Evolutionary conservation across 2,113 vertebrate genomes (phyloP).

Genomic region (Sinocyclocheilus rhinocerous): DNA sequence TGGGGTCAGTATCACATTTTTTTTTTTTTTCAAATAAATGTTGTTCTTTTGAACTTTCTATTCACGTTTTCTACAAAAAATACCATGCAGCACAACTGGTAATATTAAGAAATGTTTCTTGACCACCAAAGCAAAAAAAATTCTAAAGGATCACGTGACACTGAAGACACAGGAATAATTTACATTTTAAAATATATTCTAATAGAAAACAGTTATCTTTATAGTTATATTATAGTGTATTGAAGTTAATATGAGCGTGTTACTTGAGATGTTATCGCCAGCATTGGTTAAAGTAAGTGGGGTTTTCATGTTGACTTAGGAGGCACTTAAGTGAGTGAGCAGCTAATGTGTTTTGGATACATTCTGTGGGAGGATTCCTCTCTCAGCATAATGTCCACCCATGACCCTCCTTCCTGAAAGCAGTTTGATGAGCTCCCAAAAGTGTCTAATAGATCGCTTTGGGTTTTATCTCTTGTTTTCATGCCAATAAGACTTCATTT

Average conservation of each 20-base stretch:
- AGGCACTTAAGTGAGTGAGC: constrained; percentile 58
- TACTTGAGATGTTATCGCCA: not conserved
- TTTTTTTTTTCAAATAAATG: too few relatives aligned
- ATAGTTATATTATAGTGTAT: not conserved
- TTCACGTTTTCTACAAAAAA: too few relatives aligned
- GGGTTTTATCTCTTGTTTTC: constrained; percentile 32
- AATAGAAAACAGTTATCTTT: not conserved
- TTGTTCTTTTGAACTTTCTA: too few relatives aligned
- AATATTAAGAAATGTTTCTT: too few relatives aligned
- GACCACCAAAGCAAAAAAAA: too few relatives aligned
- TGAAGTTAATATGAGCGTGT: not conserved
- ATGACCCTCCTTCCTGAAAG: constrained; percentile 24
- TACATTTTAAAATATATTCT: not conserved
- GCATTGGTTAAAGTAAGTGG: not conserved
- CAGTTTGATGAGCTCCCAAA: constrained; percentile 47
- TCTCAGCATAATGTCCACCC: not conserved
- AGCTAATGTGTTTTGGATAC: constrained; percentile 49
- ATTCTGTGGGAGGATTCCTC: constrained; percentile 36
- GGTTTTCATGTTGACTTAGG: constrained; percentile 42
- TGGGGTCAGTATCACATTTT: too few relatives aligned
- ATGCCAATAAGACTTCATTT: constrained; percentile 31
- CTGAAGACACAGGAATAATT: too few relatives aligned
- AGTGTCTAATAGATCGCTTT: constrained; percentile 37
- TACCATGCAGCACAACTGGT: too few relatives aligned
- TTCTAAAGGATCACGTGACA: too few relatives aligned